These are phyloP conservation scores for Rana temporaria DNA, from an alignment of 2,113 vertebrate genomes.

Conservation along the genomic window DNA sequence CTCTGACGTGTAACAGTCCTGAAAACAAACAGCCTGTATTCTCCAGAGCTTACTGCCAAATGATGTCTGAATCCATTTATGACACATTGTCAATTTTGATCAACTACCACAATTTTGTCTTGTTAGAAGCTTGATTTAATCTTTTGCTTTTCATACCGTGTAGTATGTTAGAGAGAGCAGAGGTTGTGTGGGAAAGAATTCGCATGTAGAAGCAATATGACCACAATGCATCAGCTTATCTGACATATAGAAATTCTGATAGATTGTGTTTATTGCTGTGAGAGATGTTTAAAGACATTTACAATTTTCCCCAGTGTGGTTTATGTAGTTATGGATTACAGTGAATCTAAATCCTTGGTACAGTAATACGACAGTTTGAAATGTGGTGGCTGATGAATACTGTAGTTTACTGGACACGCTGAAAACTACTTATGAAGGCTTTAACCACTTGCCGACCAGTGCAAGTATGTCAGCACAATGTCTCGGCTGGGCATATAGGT, in stretches of 20 bases:
- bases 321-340: conserved; percentile 27
- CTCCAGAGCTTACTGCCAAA: conserved; percentile 24
- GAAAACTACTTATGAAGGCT: neutral
- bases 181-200: conserved; percentile 5
- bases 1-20: conserved; percentile 8
- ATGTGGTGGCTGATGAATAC: conserved; percentile 23
- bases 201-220: neutral
- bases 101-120: conserved; percentile 27
- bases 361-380: conserved; percentile 25
- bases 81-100: conserved; percentile 44
- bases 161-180: conserved; percentile 7
- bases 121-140: neutral
- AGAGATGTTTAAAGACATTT: conserved; percentile 23
- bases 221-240: conserved; percentile 9
- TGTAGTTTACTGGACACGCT: conserved; percentile 8
- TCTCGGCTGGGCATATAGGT: too few relatives aligned
- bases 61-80: conserved; percentile 44
- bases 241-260: conserved; percentile 36
- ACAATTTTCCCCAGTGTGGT: conserved; percentile 23
- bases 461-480: too few relatives aligned
- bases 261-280: neutral
- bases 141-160: conserved; percentile 11
- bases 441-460: too few relatives aligned
- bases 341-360: neutral
- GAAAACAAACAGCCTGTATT: neutral